Evolutionary conservation across 2,888 invertebrate species (phyloP).

Genomic region (Linyphia triangularis): DNA sequence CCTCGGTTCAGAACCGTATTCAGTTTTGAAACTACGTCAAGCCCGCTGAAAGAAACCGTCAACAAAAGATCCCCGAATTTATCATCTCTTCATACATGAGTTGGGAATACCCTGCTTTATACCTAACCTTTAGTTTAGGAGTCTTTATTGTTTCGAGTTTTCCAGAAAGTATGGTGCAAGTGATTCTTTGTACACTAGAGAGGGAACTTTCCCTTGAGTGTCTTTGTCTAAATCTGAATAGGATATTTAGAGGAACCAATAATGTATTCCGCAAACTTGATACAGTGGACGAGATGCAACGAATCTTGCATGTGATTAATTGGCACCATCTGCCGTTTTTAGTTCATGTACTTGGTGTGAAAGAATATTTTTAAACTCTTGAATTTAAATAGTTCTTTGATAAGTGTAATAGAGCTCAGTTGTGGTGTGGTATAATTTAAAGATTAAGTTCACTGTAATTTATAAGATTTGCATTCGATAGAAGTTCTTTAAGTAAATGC

Average conservation of each 20-base stretch:
- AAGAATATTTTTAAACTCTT: neutral
- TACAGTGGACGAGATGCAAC: slow-evolving; percentile 7
- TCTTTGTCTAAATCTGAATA: slow-evolving; percentile 35
- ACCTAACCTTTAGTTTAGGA: slow-evolving; percentile 13
- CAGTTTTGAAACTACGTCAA: neutral
- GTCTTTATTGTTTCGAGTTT: slow-evolving; percentile 46
- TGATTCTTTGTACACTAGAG: slow-evolving; percentile 19
- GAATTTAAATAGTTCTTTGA: too few species aligned
- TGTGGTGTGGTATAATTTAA: too few species aligned
- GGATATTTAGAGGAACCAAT: neutral
- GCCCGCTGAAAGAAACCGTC: slow-evolving; percentile 21
- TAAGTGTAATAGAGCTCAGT: too few species aligned
- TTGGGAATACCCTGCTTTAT: slow-evolving; percentile 29
- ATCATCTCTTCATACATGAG: slow-evolving; percentile 24
- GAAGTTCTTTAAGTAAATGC: too few species aligned
- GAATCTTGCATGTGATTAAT: slow-evolving; percentile 59
- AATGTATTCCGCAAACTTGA: slow-evolving; percentile 39
- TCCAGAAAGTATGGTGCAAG: slow-evolving; percentile 19
- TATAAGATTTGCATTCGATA: too few species aligned
- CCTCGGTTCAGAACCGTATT: neutral
- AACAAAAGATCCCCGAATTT: slow-evolving; percentile 40
- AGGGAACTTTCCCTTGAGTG: slow-evolving; percentile 1
- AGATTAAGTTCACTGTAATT: too few species aligned
- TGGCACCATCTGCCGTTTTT: slow-evolving; percentile 55
- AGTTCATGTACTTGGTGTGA: neutral